Evolutionary conservation across 2,888 invertebrate species (phyloP).

Genomic region (Hofmannophila pseudospretella): DNA sequence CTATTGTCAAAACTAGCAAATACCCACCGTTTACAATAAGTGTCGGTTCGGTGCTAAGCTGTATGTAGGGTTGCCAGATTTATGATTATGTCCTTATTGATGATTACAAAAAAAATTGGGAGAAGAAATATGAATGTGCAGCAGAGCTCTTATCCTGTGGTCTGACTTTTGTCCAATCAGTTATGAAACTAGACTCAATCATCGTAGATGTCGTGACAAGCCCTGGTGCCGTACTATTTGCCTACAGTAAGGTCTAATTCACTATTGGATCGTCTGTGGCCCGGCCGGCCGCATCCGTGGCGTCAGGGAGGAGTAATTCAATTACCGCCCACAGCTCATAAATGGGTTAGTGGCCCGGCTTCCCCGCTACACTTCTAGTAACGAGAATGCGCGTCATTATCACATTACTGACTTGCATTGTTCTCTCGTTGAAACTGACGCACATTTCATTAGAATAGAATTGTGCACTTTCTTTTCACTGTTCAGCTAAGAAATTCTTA

Average conservation of each 20-base stretch:
- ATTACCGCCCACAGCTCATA: constrained; percentile 51
- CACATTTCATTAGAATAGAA: not conserved
- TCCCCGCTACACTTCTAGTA: constrained; percentile 23
- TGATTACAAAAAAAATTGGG: no score
- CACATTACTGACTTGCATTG: constrained; percentile 25
- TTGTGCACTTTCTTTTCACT: not conserved
- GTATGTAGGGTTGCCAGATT: no score
- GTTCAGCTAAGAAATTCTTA: no score
- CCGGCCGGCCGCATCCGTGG: constrained; percentile 3
- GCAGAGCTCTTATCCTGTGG: no score
- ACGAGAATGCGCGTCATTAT: constrained; percentile 34
- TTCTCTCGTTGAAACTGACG: not conserved
- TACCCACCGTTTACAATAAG: constrained; percentile 1
- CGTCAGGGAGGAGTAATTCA: constrained; percentile 45
- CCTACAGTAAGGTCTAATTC: not conserved
- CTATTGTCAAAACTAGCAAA: constrained; percentile 4
- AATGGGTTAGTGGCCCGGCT: constrained; percentile 63
- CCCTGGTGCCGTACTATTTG: constrained; percentile 1
- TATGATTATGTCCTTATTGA: no score
- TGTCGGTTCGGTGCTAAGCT: not conserved
- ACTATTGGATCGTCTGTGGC: constrained; percentile 11
- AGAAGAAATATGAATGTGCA: no score
- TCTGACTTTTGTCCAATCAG: no score
- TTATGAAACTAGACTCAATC: no score
- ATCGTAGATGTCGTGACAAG: no score